Evolutionary conservation across 2,888 invertebrate species (phyloP), one percentile per base, ranked within the genome.

Genomic region (Linnaemya tessellans): DNA sequence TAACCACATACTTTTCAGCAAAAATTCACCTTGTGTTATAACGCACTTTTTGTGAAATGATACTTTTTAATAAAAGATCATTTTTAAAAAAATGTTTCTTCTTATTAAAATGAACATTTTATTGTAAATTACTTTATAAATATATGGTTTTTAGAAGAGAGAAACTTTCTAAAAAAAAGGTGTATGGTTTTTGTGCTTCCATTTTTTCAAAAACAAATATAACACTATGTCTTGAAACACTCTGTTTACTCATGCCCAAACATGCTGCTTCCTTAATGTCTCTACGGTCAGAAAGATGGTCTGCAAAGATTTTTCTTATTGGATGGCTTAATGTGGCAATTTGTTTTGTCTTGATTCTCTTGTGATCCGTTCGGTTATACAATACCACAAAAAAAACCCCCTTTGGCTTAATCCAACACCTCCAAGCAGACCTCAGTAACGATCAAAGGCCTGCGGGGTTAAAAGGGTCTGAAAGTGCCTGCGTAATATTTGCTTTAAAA

Each of bases 291-390:
- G 65, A 51, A 67, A 22, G 73, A 74, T 80, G 67, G 58, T 67
- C 67, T 74, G 60, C 51, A 74, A 20, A 67, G 60, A 80, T 74
- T 80, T 73, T 80, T 38, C 58, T 60, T 68, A 51, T 74, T 51
- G 20, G 65, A 83, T 83, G 77, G 82, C 77, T 83, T 83, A 71
- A 83, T 83, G 71, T 73, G 82, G 80, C 65, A 77, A 83, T 83
- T 83, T 83, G 82, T 83, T 71, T 83, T 83, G 82, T 77, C 71
- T 82, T 65, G 71, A 82, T 77, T 71, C 77, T 41, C 49, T 11
- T 74, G 58, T 25, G 49, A 73, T 73, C 41, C 58, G 65, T 60
- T 20, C 22, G 30, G 25, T 51, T 80, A 70, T 41, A 70, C 49
- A 64, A 64, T 10, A 13, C 1, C 2, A 30, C 2, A 30, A 30